Evolutionary conservation across 2,797 vertebrate genomes (phyloP), one percentile per base, ranked within the genome.

Genomic region (Cossypha niveicapilla): DNA sequence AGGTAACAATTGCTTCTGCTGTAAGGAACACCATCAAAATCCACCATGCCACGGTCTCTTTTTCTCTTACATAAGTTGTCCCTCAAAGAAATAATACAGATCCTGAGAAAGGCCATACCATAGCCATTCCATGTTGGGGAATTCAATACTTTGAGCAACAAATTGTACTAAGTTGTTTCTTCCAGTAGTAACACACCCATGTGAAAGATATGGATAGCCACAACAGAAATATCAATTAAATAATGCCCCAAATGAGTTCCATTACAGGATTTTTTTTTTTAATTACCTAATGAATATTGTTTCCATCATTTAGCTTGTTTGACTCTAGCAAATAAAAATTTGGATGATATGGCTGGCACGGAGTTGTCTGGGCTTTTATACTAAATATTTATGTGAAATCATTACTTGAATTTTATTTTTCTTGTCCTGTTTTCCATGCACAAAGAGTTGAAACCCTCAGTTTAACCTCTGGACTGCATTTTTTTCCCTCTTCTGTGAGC

Each of bases 31-130:
- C 30, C 22, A n/a, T 62, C 18, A 21, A 58, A 70, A 66, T 70
- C 21, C 3, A 4, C 66, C 5, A 6, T 18, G 23, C 21, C 28
- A 13, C 0, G 0, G 34, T 50, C 17, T 70, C 21, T 65, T 65
- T 54, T 58, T 66, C 37, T 48, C 13, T 73, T 19, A 11, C 1
- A 0, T 10, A 22, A 42, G 28, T 24, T 63, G 25, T 42, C 75
- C 75, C 13, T 4, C 41, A 25, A 24, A 67, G 42, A 42, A 45
- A 28, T 75, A 75, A 37, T 0, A 1, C 4, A 22, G 30, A 18
- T 37, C 9, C 10, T 16, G 27, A 71, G 21, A 63, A 71, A 50
- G n/a, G n/a, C 53, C 48, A 13, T 3, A 1, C 28, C 1, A 0
- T 8, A 22, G 6, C 18, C 37, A 83, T 83, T 57, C 48, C 15